Percentiles rank a stretch among this genome's conserved stretches.
Conservation (phyloP, 2,888 invertebrate species). For the Phortica okadai region DNA sequence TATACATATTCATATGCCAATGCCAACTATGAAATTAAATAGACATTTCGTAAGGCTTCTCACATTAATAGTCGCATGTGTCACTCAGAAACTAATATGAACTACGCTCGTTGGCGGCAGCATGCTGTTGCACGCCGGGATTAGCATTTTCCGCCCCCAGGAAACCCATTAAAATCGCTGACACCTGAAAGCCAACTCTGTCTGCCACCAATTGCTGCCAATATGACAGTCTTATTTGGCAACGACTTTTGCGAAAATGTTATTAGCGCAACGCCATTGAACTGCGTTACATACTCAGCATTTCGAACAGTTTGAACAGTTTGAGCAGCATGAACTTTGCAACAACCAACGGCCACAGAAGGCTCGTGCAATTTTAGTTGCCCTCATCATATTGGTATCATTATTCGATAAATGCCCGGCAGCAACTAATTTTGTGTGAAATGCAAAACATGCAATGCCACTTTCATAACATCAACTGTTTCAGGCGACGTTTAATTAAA, state of each 20-base stretch:
- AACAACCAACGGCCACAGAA: not conserved
- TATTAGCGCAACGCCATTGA: conserved; percentile 8
- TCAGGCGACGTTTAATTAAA: conserved; percentile 71
- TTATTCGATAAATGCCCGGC: conserved; percentile 25
- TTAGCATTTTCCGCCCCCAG: conserved; percentile 43
- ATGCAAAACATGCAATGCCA: not conserved
- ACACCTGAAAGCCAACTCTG: conserved; percentile 71
- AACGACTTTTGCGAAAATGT: conserved; percentile 6
- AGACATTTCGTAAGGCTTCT: not conserved
- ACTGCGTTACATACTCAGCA: not conserved
- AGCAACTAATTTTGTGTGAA: not conserved
- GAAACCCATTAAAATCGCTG: conserved; percentile 65
- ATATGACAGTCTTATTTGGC: not conserved
- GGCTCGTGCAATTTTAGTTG: not conserved
- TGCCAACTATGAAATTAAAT: not conserved
- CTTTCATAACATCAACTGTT: conserved; percentile 43
- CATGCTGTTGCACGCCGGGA: not conserved
- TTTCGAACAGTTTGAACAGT: too few relatives aligned
- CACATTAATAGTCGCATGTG: not conserved
- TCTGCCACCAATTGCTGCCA: conserved; percentile 25
- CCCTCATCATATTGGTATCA: not conserved
- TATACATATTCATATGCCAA: not conserved
- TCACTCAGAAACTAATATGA: not conserved
- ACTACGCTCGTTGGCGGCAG: not conserved
- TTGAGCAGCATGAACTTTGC: not conserved